Evolutionary conservation across 2,797 vertebrate species (phyloP), one percentile per base, ranked within the genome.

Genomic region (Orientallactaga sibirica): DNA sequence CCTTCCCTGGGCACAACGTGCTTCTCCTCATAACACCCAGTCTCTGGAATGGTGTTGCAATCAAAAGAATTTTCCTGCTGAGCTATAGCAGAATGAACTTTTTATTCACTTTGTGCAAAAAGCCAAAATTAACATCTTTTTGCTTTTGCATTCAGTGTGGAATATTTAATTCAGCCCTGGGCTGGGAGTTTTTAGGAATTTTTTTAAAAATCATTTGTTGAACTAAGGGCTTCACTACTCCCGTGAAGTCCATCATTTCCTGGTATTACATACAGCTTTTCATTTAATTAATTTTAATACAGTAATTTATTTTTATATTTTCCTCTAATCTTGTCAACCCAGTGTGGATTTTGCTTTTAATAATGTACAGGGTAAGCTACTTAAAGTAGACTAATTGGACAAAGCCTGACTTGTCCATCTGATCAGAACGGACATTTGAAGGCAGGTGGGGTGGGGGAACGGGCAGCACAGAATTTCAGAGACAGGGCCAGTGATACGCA

Each of bases 291-390:
- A 97, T 97, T 97, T 96, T 97, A 97, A 97, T 97, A 97, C 97
- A 97, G 97, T 97, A 97, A 97, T 96, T 97, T 97, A 97, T 97
- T 97, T 97, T 97, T 97, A 97, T 97, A 97, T 97, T 97, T 97
- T 96, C 84, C 81, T 92, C 96, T 97, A 97, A 97, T 97, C 97
- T 97, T 97, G 96, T 95, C 97, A 97, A 97, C 96, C 93, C 95
- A 93, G 82, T 95, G 92, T 96, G 96, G 96, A 96, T 97, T 97
- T 97, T 97, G 81, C 97, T 97, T 97, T 97, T 97, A 97, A 97
- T 97, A 97, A 97, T 97, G 96, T 93, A 67, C 88, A 85, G 94
- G 52, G 96, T 97, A 97, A 97, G 97, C 97, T 97, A 96, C 97
- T 97, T 97, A 97, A 95, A 97, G 89, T 95, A 89, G 87, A 96